Conservation (phyloP, 2,113 vertebrate genomes). For the Pelmatolapia mariae region DNA sequence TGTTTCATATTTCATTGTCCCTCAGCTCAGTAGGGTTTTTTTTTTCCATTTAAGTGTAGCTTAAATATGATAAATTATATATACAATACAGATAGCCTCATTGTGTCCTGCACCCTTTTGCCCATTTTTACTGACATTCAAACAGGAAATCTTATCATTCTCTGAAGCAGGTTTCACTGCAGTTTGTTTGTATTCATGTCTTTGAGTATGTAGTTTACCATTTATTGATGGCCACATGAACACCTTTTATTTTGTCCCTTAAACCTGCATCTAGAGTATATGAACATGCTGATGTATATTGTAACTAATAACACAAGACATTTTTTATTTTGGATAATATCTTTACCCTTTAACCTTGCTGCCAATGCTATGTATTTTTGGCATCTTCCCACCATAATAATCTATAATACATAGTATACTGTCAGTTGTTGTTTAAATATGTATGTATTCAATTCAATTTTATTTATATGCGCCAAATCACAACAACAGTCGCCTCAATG, state of each 20-base stretch:
- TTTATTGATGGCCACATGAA: neutral
- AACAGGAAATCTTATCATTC: neutral
- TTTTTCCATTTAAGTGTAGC: neutral
- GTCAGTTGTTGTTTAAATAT: neutral
- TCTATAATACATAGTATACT: neutral
- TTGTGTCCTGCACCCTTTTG: neutral
- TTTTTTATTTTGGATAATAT: neutral
- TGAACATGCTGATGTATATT: neutral
- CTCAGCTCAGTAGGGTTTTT: neutral
- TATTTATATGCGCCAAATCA: neutral
- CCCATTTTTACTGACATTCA: neutral
- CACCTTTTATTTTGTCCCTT: neutral
- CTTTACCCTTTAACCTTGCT: neutral
- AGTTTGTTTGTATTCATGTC: neutral
- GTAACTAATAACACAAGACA: neutral
- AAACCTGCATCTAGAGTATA: neutral
- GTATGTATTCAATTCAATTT: neutral
- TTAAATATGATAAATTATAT: conserved; percentile 13
- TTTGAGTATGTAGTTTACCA: neutral
- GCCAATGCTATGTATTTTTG: neutral
- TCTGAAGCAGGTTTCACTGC: neutral
- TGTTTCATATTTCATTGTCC: neutral
- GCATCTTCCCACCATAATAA: neutral
- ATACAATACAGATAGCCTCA: neutral
- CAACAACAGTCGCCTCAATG: neutral